Conservation (phyloP, 2,113 vertebrate genomes). For the Poeciliopsis retropinna region DNA sequence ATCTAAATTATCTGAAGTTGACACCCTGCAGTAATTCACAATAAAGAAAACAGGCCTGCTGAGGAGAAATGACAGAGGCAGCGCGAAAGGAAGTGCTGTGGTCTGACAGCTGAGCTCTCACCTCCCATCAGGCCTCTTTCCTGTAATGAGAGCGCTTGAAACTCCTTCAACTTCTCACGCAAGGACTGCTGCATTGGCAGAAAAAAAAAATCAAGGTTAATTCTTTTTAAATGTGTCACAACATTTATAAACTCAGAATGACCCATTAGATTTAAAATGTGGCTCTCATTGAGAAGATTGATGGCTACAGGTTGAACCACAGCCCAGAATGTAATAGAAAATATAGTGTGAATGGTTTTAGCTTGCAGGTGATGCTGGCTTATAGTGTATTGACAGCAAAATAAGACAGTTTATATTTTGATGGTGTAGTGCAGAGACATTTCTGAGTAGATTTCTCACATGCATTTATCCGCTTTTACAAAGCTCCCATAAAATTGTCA, state of each 20-base stretch:
- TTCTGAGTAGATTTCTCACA: background rate
- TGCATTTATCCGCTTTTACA: background rate
- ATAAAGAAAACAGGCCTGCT: background rate
- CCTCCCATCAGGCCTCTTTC: constrained; percentile 87
- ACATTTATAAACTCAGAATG: background rate
- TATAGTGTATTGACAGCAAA: constrained; percentile 2
- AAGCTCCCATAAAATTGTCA: background rate
- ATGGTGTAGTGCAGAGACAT: background rate
- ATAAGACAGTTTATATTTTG: background rate
- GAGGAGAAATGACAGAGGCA: background rate
- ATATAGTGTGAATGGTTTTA: background rate
- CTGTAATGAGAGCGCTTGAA: constrained; percentile 83
- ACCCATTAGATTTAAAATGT: background rate
- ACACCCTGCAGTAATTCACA: constrained; percentile 4
- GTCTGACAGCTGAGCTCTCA: constrained; percentile 77
- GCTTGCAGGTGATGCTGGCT: background rate
- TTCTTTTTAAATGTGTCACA: background rate
- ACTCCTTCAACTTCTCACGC: constrained; percentile 85
- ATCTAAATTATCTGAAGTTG: constrained; percentile 12
- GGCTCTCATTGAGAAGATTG: background rate
- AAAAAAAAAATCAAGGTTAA: constrained; percentile 3
- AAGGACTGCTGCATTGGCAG: constrained; percentile 82
- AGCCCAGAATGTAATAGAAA: background rate
- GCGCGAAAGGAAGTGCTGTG: constrained; percentile 67
- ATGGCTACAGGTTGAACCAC: background rate